Percentiles rank a stretch among this genome's conserved stretches.
Evolutionary conservation across 2,888 invertebrate genomes (phyloP).

Genomic region (Nemapogon koenigi): DNA sequence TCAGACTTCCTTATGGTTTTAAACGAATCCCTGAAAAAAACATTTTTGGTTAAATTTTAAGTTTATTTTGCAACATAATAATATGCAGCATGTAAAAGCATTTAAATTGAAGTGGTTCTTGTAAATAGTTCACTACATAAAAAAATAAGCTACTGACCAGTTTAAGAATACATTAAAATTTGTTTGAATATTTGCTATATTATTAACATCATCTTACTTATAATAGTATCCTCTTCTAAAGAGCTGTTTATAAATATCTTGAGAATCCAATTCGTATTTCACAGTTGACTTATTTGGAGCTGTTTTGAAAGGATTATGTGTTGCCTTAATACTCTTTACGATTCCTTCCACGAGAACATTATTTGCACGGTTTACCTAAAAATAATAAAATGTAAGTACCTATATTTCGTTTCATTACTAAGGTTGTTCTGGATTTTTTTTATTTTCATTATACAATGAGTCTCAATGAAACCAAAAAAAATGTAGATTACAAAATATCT

Average conservation of each 20-base stretch:
- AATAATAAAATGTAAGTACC: too few relatives aligned
- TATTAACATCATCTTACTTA: not conserved
- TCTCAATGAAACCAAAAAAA: too few relatives aligned
- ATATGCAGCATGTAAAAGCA: too few relatives aligned
- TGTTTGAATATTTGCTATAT: not conserved
- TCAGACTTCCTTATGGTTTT: conserved; percentile 26
- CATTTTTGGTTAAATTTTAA: not conserved
- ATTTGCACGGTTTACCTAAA: conserved; percentile 3
- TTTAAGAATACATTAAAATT: too few relatives aligned
- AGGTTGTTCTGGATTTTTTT: too few relatives aligned
- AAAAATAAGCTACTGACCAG: too few relatives aligned
- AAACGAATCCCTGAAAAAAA: conserved; percentile 27
- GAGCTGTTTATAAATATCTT: conserved; percentile 2
- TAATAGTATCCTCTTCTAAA: conserved; percentile 4
- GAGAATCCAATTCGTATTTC: not conserved
- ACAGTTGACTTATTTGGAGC: not conserved
- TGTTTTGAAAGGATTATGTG: too few relatives aligned
- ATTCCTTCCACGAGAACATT: not conserved
- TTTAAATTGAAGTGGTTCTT: too few relatives aligned
- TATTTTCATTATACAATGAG: too few relatives aligned
- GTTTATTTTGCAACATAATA: not conserved
- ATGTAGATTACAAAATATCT: too few relatives aligned
- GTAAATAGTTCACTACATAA: too few relatives aligned
- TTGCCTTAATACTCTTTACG: not conserved
- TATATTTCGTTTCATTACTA: too few relatives aligned